Conservation (phyloP, 2,113 vertebrate genomes). For the Xerus inauris region DNA sequence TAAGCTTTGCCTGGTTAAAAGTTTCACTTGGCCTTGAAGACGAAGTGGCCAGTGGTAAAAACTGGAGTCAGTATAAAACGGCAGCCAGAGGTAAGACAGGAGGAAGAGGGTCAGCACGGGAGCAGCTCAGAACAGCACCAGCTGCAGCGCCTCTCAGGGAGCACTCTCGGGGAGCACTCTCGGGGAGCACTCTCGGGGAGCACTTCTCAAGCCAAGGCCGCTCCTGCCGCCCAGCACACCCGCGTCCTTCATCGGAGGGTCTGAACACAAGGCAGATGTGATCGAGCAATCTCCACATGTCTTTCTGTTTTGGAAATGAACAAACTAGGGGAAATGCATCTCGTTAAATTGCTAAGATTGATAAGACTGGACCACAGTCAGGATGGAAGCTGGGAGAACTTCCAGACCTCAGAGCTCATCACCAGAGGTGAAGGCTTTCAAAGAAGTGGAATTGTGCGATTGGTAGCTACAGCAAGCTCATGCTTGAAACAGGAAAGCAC, state of each 20-base stretch:
- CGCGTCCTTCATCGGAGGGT: neutral
- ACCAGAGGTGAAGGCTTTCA: constrained; percentile 35
- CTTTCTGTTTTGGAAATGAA: constrained; percentile 46
- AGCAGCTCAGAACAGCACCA: neutral
- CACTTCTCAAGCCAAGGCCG: too few relatives aligned
- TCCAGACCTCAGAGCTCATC: neutral
- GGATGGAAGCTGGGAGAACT: neutral
- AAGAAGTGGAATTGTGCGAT: neutral
- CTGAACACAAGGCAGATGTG: neutral
- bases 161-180: too few relatives aligned
- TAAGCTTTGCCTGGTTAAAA: neutral
- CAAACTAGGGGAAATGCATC: neutral
- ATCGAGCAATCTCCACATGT: neutral
- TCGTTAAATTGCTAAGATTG: constrained; percentile 5
- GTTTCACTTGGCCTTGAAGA: neutral
- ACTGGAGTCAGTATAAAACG: neutral
- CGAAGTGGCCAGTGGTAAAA: neutral
- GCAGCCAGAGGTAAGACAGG: neutral
- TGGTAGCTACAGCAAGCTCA: neutral
- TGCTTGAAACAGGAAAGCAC: neutral
- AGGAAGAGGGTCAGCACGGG: neutral
- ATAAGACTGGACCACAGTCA: neutral
- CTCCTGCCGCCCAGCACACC: too few relatives aligned
- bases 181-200: too few relatives aligned
- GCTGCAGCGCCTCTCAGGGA: too few relatives aligned